Percentiles rank a stretch among this genome's conserved stretches.
Evolutionary conservation across 1,140 invertebrate genomes (phyloP).

Genomic region (Drosophila ambigua): DNA sequence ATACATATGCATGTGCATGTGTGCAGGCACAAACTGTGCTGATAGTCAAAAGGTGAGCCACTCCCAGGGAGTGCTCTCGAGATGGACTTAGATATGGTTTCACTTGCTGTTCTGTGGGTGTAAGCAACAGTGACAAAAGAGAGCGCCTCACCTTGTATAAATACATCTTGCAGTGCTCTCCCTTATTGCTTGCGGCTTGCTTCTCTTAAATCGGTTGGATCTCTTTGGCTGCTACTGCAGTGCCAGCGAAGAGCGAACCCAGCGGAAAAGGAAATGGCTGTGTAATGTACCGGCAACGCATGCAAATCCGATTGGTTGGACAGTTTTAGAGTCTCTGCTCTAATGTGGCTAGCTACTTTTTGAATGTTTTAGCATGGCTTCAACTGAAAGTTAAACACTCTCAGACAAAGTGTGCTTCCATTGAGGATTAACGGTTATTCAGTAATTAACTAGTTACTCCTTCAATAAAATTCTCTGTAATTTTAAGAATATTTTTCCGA

Average conservation of each 20-base stretch:
- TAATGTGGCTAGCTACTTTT: not conserved
- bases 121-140: no score
- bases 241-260: no score
- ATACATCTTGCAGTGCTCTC: slow-evolving; percentile 2
- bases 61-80: no score
- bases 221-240: slow-evolving; percentile 6
- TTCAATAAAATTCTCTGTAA: no score
- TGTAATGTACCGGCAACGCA: slow-evolving; percentile 44
- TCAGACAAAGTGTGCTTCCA: not conserved
- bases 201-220: slow-evolving; percentile 53
- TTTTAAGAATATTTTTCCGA: no score
- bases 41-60: no score
- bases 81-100: no score
- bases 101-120: not conserved
- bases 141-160: no score
- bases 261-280: slow-evolving; percentile 72
- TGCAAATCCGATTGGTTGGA: slow-evolving; percentile 45
- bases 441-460: no score
- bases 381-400: slow-evolving; percentile 2
- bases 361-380: not conserved
- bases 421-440: no score
- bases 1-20: not conserved
- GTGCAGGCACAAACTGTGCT: not conserved
- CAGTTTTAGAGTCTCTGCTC: slow-evolving; percentile 18
- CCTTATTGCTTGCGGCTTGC: slow-evolving; percentile 45